These are phyloP conservation scores for Drosophila antonietae DNA, from an alignment of 2,888 invertebrate genomes.

Conservation along the genomic window DNA sequence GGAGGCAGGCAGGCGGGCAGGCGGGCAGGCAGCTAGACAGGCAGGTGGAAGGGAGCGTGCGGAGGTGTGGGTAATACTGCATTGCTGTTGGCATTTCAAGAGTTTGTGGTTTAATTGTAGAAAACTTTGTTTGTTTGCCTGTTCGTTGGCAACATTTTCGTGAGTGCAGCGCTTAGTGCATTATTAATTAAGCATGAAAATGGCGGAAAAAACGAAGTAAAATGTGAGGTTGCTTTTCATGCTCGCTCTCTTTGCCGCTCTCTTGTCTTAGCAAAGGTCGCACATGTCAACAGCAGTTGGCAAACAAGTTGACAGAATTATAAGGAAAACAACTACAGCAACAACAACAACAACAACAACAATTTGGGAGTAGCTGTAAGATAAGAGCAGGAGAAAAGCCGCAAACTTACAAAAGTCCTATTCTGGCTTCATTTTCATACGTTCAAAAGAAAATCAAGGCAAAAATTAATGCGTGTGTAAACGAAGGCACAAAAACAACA, in stretches of 20 bases:
- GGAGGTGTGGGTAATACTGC: constrained; percentile 3
- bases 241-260: not conserved
- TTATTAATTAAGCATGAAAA: constrained; percentile 71
- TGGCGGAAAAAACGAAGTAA: constrained; percentile 8
- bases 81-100: constrained; percentile 39
- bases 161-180: constrained; percentile 51
- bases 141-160: constrained; percentile 22
- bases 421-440: constrained; percentile 36
- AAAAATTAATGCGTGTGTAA: constrained; percentile 70
- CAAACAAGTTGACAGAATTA: constrained; percentile 10
- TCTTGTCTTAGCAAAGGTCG: constrained; percentile 23
- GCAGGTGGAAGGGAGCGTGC: not conserved
- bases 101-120: constrained; percentile 43
- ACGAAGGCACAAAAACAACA: constrained; percentile 29
- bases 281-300: constrained; percentile 62
- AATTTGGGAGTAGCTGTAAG: constrained; percentile 15
- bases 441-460: constrained; percentile 37
- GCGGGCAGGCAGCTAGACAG: not conserved
- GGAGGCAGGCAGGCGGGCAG: not conserved
- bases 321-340: constrained; percentile 1
- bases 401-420: constrained; percentile 46
- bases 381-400: constrained; percentile 32
- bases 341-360: not conserved
- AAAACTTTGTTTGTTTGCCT: constrained; percentile 37
- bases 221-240: not conserved